These are phyloP conservation scores for Macquaria australasica DNA, from an alignment of 2,113 vertebrate genomes.

Conservation along the genomic window DNA sequence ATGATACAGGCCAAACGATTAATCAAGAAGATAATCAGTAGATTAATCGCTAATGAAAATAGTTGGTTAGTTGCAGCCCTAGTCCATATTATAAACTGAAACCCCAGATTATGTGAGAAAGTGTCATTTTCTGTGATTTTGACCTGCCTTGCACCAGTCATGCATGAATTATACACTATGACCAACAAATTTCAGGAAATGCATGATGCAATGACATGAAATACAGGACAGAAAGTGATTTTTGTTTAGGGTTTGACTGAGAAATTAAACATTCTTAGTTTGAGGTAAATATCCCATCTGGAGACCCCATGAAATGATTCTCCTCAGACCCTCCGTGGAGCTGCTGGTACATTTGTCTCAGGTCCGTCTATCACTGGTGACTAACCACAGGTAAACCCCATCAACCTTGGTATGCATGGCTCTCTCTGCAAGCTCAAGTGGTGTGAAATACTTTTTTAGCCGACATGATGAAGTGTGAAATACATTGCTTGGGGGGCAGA, in stretches of 20 bases:
- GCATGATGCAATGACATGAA: slow-evolving; percentile 56
- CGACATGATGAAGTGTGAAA: slow-evolving; percentile 82
- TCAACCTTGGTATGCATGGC: slow-evolving; percentile 65
- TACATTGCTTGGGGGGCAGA: slow-evolving; percentile 71
- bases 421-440: slow-evolving; percentile 68
- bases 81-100: neutral
- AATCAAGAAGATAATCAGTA: neutral
- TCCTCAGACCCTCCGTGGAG: neutral
- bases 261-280: slow-evolving; percentile 15
- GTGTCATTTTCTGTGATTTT: neutral
- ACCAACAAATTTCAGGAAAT: slow-evolving; percentile 36
- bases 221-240: slow-evolving; percentile 18
- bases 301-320: neutral
- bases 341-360: slow-evolving; percentile 22
- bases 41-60: neutral
- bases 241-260: slow-evolving; percentile 20
- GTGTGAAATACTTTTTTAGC: slow-evolving; percentile 79
- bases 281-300: neutral
- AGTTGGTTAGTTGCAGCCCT: neutral
- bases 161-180: slow-evolving; percentile 37
- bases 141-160: slow-evolving; percentile 19
- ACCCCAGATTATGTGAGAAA: neutral
- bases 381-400: slow-evolving; percentile 67
- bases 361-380: slow-evolving; percentile 49
- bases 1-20: neutral